A percentile compares a stretch with the other conserved stretches of the same genome.
These are phyloP conservation scores for Phataginus tetradactyla DNA, from an alignment of 2,797 vertebrate species.

Conservation along the genomic window DNA sequence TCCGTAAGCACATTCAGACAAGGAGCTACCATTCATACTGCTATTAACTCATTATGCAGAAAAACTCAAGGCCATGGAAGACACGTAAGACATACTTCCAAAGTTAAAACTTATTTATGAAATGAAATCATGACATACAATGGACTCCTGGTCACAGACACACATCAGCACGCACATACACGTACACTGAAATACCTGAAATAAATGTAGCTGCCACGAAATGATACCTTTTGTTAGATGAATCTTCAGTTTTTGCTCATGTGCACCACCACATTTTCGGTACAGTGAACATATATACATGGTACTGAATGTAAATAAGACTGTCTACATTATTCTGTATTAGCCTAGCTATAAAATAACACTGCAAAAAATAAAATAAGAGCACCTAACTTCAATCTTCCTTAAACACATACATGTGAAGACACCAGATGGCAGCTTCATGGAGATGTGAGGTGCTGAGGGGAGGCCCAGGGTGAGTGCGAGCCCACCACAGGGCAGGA, in stretches of 20 bases:
- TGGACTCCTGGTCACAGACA: background rate
- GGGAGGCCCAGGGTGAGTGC: background rate
- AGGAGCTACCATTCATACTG: background rate
- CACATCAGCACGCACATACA: fast-evolving
- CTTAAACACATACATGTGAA: background rate
- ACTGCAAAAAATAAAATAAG: background rate
- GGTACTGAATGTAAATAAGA: background rate
- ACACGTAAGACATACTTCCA: background rate
- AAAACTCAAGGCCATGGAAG: background rate
- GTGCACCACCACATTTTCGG: background rate
- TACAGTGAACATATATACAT: background rate
- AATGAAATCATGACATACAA: background rate
- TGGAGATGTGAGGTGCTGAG: background rate
- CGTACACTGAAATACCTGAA: background rate
- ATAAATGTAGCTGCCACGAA: too few species aligned
- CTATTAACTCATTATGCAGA: background rate
- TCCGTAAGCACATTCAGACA: too few species aligned
- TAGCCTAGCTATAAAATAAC: background rate
- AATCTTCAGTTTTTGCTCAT: background rate
- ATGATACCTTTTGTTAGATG: background rate
- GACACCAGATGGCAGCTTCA: fast-evolving
- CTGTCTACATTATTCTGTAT: background rate
- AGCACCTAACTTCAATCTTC: background rate
- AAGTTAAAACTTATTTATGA: background rate
- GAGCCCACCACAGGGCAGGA: background rate